Base-by-base conservation (phyloP, 2,888 invertebrate genomes). In the Chymomyza fuscimana region DNA sequence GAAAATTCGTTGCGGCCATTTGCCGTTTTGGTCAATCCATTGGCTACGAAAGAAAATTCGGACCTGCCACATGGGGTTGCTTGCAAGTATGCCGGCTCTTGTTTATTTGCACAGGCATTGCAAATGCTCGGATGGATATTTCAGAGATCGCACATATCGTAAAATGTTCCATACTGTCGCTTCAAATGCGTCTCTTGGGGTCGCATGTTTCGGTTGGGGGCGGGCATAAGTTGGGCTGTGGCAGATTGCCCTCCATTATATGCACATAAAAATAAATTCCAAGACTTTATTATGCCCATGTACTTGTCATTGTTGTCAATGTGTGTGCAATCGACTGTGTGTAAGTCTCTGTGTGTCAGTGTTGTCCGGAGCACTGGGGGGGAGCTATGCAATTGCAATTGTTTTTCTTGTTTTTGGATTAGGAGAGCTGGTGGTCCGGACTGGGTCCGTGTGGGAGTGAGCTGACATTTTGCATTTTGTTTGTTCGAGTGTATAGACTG, bases 231-330 rank as follows among this genome's bases (percentile, higher is more conserved):
- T 64, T 32, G 19, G 19, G 15, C 7, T 36, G 19, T 65, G 46
- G 64, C 67, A 60, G 54, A 62, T 74, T 74, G 76, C 81, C 88
- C 87, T 87, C 89, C 65, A 86, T 86, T 88, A 86, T 86, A 82
- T 82, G 86, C 78, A 76, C 85, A 86, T 86, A 86, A 88, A 86
- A 88, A 88, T 86, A 86, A 86, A 86, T 87, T 86, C 81, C 81
- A 87, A 87, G 88, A 88, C 86, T 86, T 86, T 88, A 86, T 86
- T 86, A 85, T 87, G 78, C 79, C 86, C 81, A 87, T 88, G 89
- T 87, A 76, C 87, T 82, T 82, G 87, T 82, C 87, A 84, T 81
- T n/a, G 46, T 32, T 19, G 67, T 67, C 78, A 70, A 73, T 83
- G 74, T 87, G 80, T 81, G 87, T 87, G 86, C 87, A 88, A 87